Base-by-base conservation (phyloP, 2,797 vertebrate genomes). In the Psittacula derbiana region DNA sequence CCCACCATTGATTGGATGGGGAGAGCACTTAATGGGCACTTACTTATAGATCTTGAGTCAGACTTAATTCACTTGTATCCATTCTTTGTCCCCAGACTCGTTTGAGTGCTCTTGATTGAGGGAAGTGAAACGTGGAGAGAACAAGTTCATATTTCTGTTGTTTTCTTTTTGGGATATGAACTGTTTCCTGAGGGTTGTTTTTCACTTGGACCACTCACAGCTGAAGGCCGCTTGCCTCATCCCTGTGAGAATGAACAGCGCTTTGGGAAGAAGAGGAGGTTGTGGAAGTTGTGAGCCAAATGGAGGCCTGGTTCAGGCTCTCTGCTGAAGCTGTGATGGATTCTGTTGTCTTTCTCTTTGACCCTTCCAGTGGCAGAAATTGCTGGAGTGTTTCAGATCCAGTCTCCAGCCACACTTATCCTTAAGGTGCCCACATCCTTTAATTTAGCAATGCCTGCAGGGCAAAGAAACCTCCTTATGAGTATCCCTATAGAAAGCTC, bases 51-150 rank as follows among this genome's bases (percentile, higher is more conserved):
- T 36, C 20, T 60, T 43, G 30, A 73, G 61, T 27, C 44, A 44
- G 52, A 8, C 7, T 41, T 49, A 11, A 41, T 49, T 79, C n/a
- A 10, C 8, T 36, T 55, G 11, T 9, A 28, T 47, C n/a, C 13
- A 11, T 46, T 57, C 30, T 64, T 21, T 49, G 12, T 67, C 38
- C 17, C 10, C 15, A 1, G 40, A 1, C 2, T 50, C 0, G 0
- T 60, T 24, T 36, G 38, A 50, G n/a, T 49, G 41, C 3, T 62
- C 53, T 78, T 38, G 20, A 5, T 10, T 14, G 57, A 28, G 43
- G 52, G 60, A 87, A 76, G 81, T 65, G 82, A 90, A 67, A 66
- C 11, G 8, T 6, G 27, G 46, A 66, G 33, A 53, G 55, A 46
- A 14, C 2, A 4, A 33, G 36, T 58, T 89, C 20, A 3, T 58